These are phyloP conservation scores for Tretioscincus oriximinensis DNA, from an alignment of 2,113 vertebrate species.

Conservation along the genomic window DNA sequence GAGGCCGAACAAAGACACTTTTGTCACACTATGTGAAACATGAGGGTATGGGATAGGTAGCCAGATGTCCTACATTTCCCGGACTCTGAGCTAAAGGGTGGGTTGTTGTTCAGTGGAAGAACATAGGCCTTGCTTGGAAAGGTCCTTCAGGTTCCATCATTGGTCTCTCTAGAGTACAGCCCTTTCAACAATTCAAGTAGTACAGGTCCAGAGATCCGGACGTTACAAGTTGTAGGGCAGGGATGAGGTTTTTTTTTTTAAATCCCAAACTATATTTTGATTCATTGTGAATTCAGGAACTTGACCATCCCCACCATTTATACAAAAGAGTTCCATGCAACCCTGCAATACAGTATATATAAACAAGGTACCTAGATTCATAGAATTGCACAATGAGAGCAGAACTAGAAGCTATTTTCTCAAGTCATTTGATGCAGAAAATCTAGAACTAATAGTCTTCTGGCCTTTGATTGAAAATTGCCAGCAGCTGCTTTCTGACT, in stretches of 20 bases:
- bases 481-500: background rate
- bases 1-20: slow-evolving; percentile 20
- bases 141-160: background rate
- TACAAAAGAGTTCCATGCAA: background rate
- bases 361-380: background rate
- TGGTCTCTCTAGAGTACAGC: background rate
- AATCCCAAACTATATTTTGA: too few species aligned
- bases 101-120: background rate
- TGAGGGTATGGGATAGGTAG: slow-evolving; percentile 5
- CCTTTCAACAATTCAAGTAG: background rate
- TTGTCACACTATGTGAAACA: slow-evolving; percentile 20
- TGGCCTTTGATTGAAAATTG: background rate
- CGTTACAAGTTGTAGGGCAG: too few species aligned
- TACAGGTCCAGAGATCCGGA: too few species aligned
- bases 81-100: background rate
- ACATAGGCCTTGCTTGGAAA: background rate
- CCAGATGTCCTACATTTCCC: slow-evolving; percentile 26
- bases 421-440: background rate
- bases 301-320: too few species aligned
- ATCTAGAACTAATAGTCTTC: too few species aligned
- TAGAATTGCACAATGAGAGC: background rate
- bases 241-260: too few species aligned
- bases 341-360: background rate
- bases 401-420: background rate
- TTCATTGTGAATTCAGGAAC: too few species aligned